Conservation (phyloP, 2,888 invertebrate genomes). For the Nemurella pictetii region DNA sequence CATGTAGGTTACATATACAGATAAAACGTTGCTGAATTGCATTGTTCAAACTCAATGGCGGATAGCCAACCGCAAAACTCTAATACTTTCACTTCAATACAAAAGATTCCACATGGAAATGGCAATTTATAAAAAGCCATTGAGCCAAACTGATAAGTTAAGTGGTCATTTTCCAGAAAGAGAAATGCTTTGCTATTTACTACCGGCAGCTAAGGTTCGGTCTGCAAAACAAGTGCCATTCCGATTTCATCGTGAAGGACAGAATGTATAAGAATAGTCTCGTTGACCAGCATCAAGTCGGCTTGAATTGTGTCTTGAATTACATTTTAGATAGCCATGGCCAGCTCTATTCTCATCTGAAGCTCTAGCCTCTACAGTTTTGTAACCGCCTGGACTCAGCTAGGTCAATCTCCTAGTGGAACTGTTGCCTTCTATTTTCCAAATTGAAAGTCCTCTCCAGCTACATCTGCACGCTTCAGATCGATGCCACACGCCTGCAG, state of each 20-base stretch:
- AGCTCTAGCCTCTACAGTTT: not conserved
- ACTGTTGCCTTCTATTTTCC: not conserved
- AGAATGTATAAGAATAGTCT: slow-evolving; percentile 17
- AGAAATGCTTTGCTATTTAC: too few species aligned
- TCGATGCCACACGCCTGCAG: not conserved
- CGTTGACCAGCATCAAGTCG: not conserved
- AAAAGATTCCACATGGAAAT: not conserved
- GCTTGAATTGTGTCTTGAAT: slow-evolving; percentile 10
- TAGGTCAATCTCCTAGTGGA: slow-evolving; percentile 9
- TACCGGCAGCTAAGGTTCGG: not conserved
- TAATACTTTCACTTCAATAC: not conserved
- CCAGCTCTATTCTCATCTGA: not conserved
- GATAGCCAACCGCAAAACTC: not conserved
- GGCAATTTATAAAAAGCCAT: not conserved
- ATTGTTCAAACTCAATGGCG: not conserved
- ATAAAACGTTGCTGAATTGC: not conserved
- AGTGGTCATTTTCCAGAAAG: not conserved
- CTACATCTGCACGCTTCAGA: not conserved
- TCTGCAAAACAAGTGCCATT: not conserved
- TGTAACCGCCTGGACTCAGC: not conserved
- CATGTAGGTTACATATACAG: not conserved
- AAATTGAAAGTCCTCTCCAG: not conserved
- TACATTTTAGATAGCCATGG: slow-evolving; percentile 7
- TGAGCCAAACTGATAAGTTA: not conserved
- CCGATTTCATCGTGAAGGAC: slow-evolving; percentile 1